Conservation (phyloP, 2,113 vertebrate species). For the Cyphomyrus discorhynchus region DNA sequence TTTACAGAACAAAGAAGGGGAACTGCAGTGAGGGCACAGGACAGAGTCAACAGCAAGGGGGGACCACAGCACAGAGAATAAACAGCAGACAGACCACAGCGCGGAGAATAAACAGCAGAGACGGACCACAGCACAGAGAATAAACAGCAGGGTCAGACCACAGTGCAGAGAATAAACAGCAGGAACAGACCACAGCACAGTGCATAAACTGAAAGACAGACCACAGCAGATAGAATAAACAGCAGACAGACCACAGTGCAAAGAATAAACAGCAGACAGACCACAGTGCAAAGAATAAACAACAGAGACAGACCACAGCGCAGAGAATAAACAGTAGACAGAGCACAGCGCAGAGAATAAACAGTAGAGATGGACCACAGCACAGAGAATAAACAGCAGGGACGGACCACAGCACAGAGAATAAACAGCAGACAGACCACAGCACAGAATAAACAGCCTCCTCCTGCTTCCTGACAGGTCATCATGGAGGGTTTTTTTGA, state of each 20-base stretch:
- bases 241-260: background rate
- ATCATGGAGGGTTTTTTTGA: constrained; percentile 89
- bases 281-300: background rate
- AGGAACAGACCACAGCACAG: background rate
- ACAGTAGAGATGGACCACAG: too few relatives aligned
- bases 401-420: background rate
- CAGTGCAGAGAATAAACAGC: too few relatives aligned
- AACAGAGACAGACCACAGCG: too few relatives aligned
- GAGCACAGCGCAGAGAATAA: too few relatives aligned
- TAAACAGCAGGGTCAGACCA: background rate
- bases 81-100: background rate
- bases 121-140: background rate
- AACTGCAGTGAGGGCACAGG: background rate
- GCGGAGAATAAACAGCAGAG: background rate
- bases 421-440: background rate
- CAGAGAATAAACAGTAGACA: too few relatives aligned
- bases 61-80: background rate
- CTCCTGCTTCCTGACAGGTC: constrained; percentile 61
- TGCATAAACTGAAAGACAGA: background rate
- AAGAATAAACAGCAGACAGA: background rate
- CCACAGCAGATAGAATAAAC: background rate
- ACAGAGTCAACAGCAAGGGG: background rate
- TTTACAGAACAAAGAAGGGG: background rate
- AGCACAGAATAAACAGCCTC: background rate
- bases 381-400: background rate